Evolutionary conservation across 2,113 vertebrate species (phyloP).

Genomic region (Scomber scombrus): DNA sequence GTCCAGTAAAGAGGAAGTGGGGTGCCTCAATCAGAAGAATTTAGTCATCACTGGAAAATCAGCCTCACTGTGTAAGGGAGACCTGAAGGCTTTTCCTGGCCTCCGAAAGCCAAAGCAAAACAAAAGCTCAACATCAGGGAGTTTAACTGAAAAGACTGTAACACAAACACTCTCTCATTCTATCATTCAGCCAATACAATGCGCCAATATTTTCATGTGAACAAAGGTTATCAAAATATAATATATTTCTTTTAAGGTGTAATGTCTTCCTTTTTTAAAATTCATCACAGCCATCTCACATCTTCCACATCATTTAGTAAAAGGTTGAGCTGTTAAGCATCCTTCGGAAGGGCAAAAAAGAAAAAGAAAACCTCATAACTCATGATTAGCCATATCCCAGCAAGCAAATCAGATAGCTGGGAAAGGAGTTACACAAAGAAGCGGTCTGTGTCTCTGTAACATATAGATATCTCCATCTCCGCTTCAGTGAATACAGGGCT

Average conservation of each 20-base stretch:
- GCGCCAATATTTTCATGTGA: conserved; percentile 36
- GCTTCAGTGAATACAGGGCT: conserved; percentile 63
- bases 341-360: conserved; percentile 3
- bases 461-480: conserved; percentile 65
- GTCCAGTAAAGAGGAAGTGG: conserved; percentile 49
- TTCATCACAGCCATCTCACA: neutral
- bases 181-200: conserved; percentile 7
- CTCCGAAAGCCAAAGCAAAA: conserved; percentile 65
- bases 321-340: neutral
- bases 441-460: conserved; percentile 63
- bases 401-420: conserved; percentile 56
- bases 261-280: neutral
- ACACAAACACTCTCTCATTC: neutral
- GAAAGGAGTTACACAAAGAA: conserved; percentile 64
- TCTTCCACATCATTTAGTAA: neutral
- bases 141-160: conserved; percentile 28
- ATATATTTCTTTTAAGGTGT: conserved; percentile 22
- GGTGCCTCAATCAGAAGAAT: conserved; percentile 65
- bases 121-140: conserved; percentile 61
- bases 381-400: conserved; percentile 37
- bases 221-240: conserved; percentile 30
- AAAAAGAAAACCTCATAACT: conserved; percentile 44
- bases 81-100: conserved; percentile 69
- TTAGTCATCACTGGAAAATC: conserved; percentile 84
- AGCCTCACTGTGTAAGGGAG: conserved; percentile 58